Evolutionary conservation across 2,113 vertebrate genomes (phyloP), one percentile per base, ranked within the genome.

Genomic region (Ochotona curzoniae): DNA sequence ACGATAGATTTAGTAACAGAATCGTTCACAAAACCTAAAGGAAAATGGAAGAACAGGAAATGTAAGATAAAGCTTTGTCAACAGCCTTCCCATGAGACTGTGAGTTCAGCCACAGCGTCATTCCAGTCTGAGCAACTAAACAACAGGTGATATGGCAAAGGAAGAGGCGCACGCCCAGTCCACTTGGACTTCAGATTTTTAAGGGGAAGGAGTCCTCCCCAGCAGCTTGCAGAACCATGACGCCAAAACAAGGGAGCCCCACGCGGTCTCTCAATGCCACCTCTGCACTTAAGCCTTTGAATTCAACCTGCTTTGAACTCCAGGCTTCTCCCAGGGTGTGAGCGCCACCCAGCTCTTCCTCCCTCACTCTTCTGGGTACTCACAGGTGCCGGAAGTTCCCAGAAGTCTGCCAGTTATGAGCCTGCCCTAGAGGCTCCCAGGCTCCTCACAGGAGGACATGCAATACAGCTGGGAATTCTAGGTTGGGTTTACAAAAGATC

Each of bases 1-100:
- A 99, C 98, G 21, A 99, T 99, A 35, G 98, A 98, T 93, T 98
- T 99, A 51, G 97, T 97, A 44, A 98, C 81, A 0, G 98, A 98
- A 92, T 98, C 98, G 69, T 98, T 98, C 97, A 98, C 97, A 97
- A 98, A 98, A 81, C 98, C 98, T 98, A 28, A n/a, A 91, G 95
- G 80, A 86, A 87, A 94, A 54, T 0, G 11, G 2, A 32, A 89
- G 26, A 51, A 80, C 14, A 78, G 25, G 79, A 67, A 91, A 93
- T 0, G 38, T 7, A 14, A 35, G 49, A 81, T 47, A 51, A 20
- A 69, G 25, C 8, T 83, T 57, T 8, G n/a, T 23, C 73, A 26
- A 30, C 17, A 20, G 18, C 11, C 86, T 23, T 73, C 26, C 70
- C 28, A 7, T n/a, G 74, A 69, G 67, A 44, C 6, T 76, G 83